Conservation (phyloP, 1,140 invertebrate genomes). For the Drosophila subpulchrella region DNA sequence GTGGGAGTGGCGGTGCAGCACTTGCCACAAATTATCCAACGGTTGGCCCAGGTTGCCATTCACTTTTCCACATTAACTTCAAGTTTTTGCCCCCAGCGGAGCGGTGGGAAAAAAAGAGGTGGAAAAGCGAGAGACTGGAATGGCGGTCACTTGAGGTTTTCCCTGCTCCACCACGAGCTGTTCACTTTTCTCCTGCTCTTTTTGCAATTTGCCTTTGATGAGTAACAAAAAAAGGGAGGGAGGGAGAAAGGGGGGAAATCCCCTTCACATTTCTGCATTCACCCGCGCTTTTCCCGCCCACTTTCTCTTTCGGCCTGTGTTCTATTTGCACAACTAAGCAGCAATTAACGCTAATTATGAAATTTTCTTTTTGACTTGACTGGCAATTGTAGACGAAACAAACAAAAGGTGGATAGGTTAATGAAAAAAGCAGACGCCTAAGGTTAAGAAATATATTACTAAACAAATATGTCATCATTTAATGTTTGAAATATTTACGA, state of each 20-base stretch:
- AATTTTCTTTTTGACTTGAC: conserved; percentile 46
- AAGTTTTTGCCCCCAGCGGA: conserved; percentile 4
- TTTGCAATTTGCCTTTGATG: conserved; percentile 53
- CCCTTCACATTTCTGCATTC: conserved; percentile 12
- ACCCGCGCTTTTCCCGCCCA: conserved; percentile 11
- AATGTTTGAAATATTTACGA: background rate
- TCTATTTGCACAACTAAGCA: conserved; percentile 61
- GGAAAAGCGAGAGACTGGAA: conserved; percentile 27
- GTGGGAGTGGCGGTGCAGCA: conserved; percentile 42
- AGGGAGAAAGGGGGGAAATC: background rate
- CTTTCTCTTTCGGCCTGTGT: conserved; percentile 39
- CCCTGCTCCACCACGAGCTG: conserved; percentile 9
- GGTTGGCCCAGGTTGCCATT: conserved; percentile 53
- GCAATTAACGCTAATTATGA: conserved; percentile 62
- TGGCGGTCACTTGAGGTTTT: conserved; percentile 54
- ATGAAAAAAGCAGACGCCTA: too few species aligned
- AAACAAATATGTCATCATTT: background rate
- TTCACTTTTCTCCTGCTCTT: conserved; percentile 44
- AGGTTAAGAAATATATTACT: too few species aligned
- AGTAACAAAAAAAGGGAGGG: conserved; percentile 30
- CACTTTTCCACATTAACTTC: conserved; percentile 56
- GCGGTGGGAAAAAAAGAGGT: conserved; percentile 10
- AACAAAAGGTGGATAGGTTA: background rate
- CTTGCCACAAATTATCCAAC: conserved; percentile 62
- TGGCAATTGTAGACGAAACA: conserved; percentile 21